These are phyloP conservation scores for Otis tarda DNA, from an alignment of 2,113 vertebrate species.

Conservation along the genomic window DNA sequence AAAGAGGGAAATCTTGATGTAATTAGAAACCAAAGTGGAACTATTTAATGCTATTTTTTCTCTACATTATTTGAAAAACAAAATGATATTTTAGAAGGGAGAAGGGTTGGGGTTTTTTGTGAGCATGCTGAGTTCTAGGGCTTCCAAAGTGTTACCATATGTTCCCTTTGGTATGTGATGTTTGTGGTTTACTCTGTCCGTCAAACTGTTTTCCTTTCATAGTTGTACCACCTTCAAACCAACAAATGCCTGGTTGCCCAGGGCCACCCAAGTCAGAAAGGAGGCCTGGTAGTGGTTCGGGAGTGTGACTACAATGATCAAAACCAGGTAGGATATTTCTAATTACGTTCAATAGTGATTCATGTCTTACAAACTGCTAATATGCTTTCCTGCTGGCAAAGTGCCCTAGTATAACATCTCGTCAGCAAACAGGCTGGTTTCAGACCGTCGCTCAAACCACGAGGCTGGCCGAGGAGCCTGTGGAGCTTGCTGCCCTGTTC, in stretches of 20 bases:
- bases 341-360: fast-evolving
- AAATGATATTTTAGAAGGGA: neutral
- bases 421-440: neutral
- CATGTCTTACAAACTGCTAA: neutral
- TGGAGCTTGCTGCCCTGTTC: neutral
- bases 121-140: neutral
- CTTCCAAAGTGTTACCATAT: neutral
- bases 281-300: slow-evolving; percentile 84
- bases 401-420: neutral
- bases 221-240: slow-evolving; percentile 89
- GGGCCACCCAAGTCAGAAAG: slow-evolving; percentile 93
- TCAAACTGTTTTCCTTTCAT: neutral
- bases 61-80: neutral
- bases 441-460: neutral
- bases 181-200: neutral
- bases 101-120: neutral
- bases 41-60: neutral
- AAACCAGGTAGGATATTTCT: slow-evolving; percentile 82
- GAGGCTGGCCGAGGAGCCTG: neutral
- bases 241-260: slow-evolving; percentile 89
- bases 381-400: neutral
- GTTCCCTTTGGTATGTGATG: neutral
- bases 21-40: neutral
- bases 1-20: neutral
- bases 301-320: slow-evolving; percentile 85